Percentiles rank a stretch among this genome's conserved stretches.
These are phyloP conservation scores for Phalera bucephala DNA, from an alignment of 2,888 invertebrate genomes.

Conservation along the genomic window DNA sequence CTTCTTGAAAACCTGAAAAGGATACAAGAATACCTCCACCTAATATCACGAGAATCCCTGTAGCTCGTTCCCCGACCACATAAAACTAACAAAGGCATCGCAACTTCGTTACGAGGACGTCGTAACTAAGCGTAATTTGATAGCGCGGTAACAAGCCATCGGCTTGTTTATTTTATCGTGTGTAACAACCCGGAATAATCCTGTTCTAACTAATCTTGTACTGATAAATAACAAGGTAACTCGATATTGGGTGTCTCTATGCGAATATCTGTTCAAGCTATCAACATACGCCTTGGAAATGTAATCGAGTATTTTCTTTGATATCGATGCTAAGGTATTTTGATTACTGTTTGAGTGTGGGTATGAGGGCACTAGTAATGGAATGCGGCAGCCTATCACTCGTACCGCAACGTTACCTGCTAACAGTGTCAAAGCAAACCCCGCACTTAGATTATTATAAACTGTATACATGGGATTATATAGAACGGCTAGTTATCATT, in stretches of 20 bases:
- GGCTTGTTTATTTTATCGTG: conserved; percentile 28
- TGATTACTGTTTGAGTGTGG: not conserved
- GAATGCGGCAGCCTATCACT: no score
- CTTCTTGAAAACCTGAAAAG: no score
- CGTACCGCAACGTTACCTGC: no score
- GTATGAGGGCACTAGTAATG: not conserved
- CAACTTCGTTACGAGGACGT: conserved; percentile 11
- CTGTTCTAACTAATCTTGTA: conserved; percentile 20
- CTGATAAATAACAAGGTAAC: conserved; percentile 17
- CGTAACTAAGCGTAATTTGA: conserved; percentile 39
- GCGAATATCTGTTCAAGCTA: conserved; percentile 6
- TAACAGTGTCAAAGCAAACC: no score
- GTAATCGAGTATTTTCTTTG: not conserved
- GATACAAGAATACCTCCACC: no score
- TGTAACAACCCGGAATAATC: conserved; percentile 27
- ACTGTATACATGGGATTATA: no score
- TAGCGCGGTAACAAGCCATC: conserved; percentile 37
- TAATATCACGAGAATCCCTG: no score
- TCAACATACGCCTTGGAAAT: conserved; percentile 1
- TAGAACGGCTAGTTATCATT: no score
- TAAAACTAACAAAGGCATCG: conserved; percentile 21
- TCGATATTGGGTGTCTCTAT: conserved; percentile 13
- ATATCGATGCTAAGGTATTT: not conserved
- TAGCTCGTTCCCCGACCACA: conserved; percentile 1
- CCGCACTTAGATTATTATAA: no score